phyloP scores from a whole-genome alignment of 2,797 vertebrate genomes.

The Sibirionetta formosa region DNA sequence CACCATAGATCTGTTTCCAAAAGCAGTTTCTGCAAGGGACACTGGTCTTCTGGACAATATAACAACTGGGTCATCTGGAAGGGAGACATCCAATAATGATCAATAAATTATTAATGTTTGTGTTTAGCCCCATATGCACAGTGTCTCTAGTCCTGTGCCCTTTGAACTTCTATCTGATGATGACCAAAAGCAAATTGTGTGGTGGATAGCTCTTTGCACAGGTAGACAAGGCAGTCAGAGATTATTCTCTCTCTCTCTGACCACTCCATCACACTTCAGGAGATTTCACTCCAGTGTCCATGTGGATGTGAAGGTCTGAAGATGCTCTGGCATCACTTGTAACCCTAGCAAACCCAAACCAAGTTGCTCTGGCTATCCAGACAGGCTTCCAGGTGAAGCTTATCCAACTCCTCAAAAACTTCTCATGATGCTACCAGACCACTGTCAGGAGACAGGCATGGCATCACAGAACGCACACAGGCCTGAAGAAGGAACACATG shows the following conservation, averaged over 20 bases:
- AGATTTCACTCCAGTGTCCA: background rate
- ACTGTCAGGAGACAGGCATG: background rate
- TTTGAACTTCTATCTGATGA: background rate
- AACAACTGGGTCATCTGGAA: background rate
- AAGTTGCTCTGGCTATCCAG: background rate
- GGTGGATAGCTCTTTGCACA: background rate
- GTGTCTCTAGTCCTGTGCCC: fast-evolving
- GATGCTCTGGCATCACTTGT: background rate
- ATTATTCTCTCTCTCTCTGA: background rate
- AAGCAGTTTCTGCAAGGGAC: background rate
- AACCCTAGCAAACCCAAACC: background rate
- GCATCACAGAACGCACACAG: background rate
- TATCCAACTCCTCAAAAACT: background rate
- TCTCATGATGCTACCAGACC: background rate
- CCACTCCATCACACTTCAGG: background rate
- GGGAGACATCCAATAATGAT: background rate
- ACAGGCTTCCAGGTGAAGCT: background rate
- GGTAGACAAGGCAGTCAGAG: background rate
- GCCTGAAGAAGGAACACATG: background rate
- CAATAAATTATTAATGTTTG: background rate
- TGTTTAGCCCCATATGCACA: background rate
- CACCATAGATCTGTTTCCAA: background rate
- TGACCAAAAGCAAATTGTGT: background rate
- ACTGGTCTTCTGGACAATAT: background rate
- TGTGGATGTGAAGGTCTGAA: background rate